Evolutionary conservation across 2,113 vertebrate genomes (phyloP).

Genomic region (Turnix velox): DNA sequence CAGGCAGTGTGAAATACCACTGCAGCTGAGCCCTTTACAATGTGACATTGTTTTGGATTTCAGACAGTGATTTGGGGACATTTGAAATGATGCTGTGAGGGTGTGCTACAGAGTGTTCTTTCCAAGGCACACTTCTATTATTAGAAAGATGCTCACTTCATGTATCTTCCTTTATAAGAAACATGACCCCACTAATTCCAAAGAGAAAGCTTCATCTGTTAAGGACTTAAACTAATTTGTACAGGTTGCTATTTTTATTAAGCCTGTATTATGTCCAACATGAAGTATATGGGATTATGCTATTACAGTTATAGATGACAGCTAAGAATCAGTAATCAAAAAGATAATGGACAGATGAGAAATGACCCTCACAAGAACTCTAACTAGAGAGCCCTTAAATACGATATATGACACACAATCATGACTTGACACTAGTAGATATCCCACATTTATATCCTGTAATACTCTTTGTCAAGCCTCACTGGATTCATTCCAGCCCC

Average conservation of each 20-base stretch:
- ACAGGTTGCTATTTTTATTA: conserved; percentile 12
- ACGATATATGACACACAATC: neutral
- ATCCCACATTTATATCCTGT: neutral
- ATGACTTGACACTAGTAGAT: neutral
- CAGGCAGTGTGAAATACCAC: neutral
- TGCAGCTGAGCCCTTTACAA: neutral
- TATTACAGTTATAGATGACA: neutral
- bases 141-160: conserved; percentile 1
- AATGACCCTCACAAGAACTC: neutral
- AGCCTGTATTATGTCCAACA: neutral
- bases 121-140: neutral
- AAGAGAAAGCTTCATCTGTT: conserved; percentile 21
- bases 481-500: neutral
- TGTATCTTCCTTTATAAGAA: conserved; percentile 14
- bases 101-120: neutral
- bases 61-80: neutral
- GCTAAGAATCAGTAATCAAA: neutral
- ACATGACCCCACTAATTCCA: neutral
- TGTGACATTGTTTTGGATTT: neutral
- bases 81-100: neutral
- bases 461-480: neutral
- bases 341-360: neutral
- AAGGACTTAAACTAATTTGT: neutral
- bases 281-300: neutral
- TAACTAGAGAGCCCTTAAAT: neutral